These are phyloP conservation scores for Clavelina lepadiformis DNA, from an alignment of 23 tunicate species.

Conservation along the genomic window DNA sequence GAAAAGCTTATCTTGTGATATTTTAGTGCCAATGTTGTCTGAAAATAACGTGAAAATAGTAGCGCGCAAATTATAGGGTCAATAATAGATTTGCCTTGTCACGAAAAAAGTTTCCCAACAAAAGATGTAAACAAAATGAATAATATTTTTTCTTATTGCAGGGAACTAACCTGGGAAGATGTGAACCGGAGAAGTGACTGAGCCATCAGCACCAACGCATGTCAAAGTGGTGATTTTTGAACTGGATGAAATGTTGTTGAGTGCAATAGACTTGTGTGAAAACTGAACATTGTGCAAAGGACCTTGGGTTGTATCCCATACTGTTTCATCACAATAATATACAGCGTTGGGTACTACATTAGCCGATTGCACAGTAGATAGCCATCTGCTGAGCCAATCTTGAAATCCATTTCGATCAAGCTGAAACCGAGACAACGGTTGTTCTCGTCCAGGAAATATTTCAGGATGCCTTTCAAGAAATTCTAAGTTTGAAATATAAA, in stretches of 20 bases:
- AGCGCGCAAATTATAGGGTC: too few relatives aligned
- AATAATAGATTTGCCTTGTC: too few relatives aligned
- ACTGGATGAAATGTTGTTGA: not conserved
- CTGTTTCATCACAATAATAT: conserved; percentile 43
- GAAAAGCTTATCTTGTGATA: not conserved
- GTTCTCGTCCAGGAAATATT: conserved; percentile 61
- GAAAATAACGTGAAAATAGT: too few relatives aligned
- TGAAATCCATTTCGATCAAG: conserved; percentile 58
- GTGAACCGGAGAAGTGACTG: conserved; percentile 24
- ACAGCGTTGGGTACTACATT: conserved; percentile 37
- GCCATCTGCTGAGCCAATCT: conserved; percentile 58
- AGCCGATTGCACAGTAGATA: conserved; percentile 15
- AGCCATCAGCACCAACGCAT: conserved; percentile 49
- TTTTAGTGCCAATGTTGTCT: not conserved
- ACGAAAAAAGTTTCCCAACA: too few relatives aligned
- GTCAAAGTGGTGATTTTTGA: conserved; percentile 35
- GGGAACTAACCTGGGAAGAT: conserved; percentile 48
- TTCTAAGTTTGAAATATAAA: too few relatives aligned
- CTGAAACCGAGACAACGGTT: conserved; percentile 46
- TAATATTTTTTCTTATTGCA: too few relatives aligned
- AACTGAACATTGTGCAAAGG: conserved; percentile 36
- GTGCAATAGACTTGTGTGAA: not conserved
- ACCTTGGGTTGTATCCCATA: conserved; percentile 27
- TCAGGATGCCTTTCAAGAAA: conserved; percentile 53
- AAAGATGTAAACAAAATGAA: too few relatives aligned